Evolutionary conservation across 2,888 invertebrate species (phyloP).

Genomic region (Stramonita haemastoma): DNA sequence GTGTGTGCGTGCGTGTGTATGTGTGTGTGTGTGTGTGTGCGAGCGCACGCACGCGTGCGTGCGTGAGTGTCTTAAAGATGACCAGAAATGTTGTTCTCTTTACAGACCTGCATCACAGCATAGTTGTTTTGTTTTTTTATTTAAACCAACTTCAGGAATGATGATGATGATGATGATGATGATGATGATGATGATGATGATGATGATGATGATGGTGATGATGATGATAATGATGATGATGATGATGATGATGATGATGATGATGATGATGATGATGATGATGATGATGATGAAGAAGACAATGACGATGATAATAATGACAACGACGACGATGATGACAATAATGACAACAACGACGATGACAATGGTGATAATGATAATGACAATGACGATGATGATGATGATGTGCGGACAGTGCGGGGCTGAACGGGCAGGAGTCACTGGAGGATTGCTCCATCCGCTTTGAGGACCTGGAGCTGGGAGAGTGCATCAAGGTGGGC

Average conservation of each 20-base stretch:
- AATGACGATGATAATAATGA: not conserved
- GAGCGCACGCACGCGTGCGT: too few species aligned
- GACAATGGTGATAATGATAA: not conserved
- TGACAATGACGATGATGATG: not conserved
- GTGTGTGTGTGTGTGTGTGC: too few species aligned
- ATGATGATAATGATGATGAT: not conserved
- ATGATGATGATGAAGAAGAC: not conserved
- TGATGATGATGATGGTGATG: too few species aligned
- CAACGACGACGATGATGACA: not conserved
- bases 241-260: not conserved
- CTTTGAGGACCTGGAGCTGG: conserved; percentile 73
- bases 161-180: too few species aligned
- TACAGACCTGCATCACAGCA: too few species aligned
- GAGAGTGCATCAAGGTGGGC: conserved; percentile 70
- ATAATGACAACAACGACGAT: not conserved
- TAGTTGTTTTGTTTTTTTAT: too few species aligned
- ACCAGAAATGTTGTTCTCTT: too few species aligned
- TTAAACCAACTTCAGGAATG: too few species aligned
- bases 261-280: not conserved
- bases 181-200: too few species aligned
- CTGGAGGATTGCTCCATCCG: conserved; percentile 77
- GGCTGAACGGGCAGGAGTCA: conserved; percentile 51
- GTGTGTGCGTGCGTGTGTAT: too few species aligned
- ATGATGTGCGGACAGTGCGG: conserved; percentile 35
- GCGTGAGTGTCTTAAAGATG: too few species aligned